A percentile compares a stretch with the other conserved stretches of the same genome.
Evolutionary conservation across 1,140 invertebrate species (phyloP).

Genomic region (Diploscapter pachys): DNA sequence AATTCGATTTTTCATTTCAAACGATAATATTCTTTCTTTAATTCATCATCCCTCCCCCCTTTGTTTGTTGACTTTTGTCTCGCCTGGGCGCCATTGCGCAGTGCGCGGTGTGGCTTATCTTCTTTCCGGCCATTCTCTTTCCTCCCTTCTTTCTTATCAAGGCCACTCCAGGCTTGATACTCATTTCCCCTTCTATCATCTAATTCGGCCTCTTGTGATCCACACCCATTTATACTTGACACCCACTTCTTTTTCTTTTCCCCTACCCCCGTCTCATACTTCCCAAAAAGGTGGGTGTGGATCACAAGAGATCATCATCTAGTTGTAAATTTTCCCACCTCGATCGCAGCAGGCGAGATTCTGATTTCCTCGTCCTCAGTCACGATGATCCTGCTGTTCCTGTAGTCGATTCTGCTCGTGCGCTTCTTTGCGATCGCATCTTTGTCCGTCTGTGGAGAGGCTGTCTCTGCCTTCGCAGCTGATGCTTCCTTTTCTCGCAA

Average conservation of each 20-base stretch:
- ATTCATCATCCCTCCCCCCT: no score
- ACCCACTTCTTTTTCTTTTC: background rate
- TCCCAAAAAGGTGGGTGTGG: background rate
- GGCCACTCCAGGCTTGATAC: background rate
- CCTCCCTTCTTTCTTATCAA: no score
- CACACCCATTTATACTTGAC: background rate
- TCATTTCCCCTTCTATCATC: background rate
- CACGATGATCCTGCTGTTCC: constrained; percentile 17
- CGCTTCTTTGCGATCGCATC: constrained; percentile 36
- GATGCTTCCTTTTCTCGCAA: constrained; percentile 15
- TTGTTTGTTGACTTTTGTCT: no score
- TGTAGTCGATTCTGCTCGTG: constrained; percentile 7
- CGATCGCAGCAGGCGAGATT: constrained; percentile 3
- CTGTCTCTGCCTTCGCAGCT: constrained; percentile 40
- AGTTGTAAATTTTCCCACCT: no score
- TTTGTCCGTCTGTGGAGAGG: constrained; percentile 31
- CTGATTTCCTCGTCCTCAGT: constrained; percentile 15
- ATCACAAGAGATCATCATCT: background rate
- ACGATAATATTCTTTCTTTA: no score
- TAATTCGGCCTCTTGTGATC: background rate
- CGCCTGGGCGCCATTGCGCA: no score
- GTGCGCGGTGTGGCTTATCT: no score
- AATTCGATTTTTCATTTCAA: no score
- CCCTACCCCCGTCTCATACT: background rate
- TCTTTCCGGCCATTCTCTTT: no score